These are phyloP conservation scores for Drosophila neonasuta DNA, from an alignment of 2,888 invertebrate genomes.

Conservation along the genomic window DNA sequence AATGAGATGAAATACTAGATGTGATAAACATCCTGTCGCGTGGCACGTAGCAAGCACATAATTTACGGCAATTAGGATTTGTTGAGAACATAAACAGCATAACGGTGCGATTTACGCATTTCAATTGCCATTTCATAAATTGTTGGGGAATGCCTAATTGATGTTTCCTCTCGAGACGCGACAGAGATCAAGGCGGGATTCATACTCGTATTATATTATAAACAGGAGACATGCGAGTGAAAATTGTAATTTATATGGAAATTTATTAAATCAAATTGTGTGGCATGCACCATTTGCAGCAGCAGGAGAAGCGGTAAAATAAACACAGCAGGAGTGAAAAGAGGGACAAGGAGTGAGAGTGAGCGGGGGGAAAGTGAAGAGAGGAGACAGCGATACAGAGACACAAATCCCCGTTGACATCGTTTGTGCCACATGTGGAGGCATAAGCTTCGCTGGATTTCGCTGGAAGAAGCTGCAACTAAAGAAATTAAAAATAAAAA, in stretches of 20 bases:
- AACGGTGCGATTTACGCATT: conserved; percentile 41
- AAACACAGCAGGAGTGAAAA: conserved; percentile 3
- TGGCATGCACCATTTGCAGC: conserved; percentile 56
- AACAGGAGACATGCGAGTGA: neutral
- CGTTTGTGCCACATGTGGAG: conserved; percentile 68
- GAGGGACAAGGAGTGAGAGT: neutral
- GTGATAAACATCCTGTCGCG: conserved; percentile 71
- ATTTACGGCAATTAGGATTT: conserved; percentile 56
- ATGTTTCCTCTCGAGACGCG: conserved; percentile 58
- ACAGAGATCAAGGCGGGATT: conserved; percentile 50
- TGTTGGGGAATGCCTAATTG: conserved; percentile 56
- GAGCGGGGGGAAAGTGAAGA: neutral
- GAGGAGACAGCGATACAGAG: neutral
- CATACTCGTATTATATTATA: conserved; percentile 18
- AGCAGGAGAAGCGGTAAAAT: conserved; percentile 10
- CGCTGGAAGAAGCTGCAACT: conserved; percentile 39
- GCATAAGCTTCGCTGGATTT: conserved; percentile 45
- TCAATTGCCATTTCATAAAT: conserved; percentile 61
- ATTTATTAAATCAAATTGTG: conserved; percentile 66
- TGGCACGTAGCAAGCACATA: conserved; percentile 47
- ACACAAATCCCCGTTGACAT: conserved; percentile 70
- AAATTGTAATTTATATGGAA: conserved; percentile 62
- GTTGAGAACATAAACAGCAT: conserved; percentile 39
- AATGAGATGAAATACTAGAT: neutral
- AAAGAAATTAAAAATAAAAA: conserved; percentile 66